Evolutionary conservation across 2,888 invertebrate genomes (phyloP).

Genomic region (Argyresthia goedartella): DNA sequence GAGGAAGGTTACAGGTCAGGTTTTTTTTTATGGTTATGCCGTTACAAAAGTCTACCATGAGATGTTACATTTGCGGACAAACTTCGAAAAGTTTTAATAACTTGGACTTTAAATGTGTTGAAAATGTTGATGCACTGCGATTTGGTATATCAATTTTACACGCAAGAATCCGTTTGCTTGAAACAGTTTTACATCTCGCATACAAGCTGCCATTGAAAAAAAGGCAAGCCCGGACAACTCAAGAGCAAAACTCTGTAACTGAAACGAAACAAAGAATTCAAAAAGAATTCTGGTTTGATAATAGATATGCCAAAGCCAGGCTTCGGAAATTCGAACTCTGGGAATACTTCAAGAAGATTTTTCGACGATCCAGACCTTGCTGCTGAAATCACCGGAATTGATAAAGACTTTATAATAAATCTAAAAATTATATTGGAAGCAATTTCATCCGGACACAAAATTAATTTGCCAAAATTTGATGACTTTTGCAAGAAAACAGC

Average conservation of each 20-base stretch:
- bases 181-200: slow-evolving; percentile 14
- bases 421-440: slow-evolving; percentile 21
- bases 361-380: slow-evolving; percentile 17
- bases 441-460: slow-evolving; percentile 13
- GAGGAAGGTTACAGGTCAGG: too few species aligned
- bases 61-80: slow-evolving; percentile 3
- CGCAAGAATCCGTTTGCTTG: slow-evolving; percentile 15
- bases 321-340: slow-evolving; percentile 19
- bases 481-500: slow-evolving; percentile 13
- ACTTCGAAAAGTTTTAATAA: slow-evolving; percentile 13
- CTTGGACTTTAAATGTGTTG: slow-evolving; percentile 5
- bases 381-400: slow-evolving; percentile 21
- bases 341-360: slow-evolving; percentile 20
- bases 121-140: background rate
- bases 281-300: slow-evolving; percentile 19
- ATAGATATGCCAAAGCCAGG: slow-evolving; percentile 22
- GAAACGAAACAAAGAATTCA: slow-evolving; percentile 14
- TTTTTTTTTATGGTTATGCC: too few species aligned
- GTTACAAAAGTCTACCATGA: background rate
- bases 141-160: slow-evolving; percentile 23
- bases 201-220: slow-evolving; percentile 18
- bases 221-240: slow-evolving; percentile 14
- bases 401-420: slow-evolving; percentile 14
- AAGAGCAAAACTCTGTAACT: slow-evolving; percentile 10
- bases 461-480: slow-evolving; percentile 7